Evolutionary conservation across 2,888 invertebrate genomes (phyloP).

Genomic region (Drosophila flavopinicola): DNA sequence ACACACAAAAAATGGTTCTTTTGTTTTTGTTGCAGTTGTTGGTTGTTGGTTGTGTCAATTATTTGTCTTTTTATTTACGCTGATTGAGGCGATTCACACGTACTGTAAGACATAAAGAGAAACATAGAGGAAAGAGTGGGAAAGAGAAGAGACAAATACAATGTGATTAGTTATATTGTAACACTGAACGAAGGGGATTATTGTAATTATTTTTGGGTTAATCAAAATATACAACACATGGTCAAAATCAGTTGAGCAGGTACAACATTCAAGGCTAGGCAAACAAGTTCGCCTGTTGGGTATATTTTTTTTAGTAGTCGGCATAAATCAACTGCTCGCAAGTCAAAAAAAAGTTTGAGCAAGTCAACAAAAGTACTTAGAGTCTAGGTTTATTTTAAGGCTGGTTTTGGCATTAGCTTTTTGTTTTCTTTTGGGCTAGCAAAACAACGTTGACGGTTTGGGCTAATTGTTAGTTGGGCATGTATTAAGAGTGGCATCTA

Average conservation of each 20-base stretch:
- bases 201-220: slow-evolving; percentile 38
- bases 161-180: slow-evolving; percentile 66
- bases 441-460: slow-evolving; percentile 9
- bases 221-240: slow-evolving; percentile 48
- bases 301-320: slow-evolving; percentile 41
- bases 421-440: slow-evolving; percentile 9
- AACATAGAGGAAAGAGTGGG: slow-evolving; percentile 41
- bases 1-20: slow-evolving; percentile 52
- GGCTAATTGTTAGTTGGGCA: slow-evolving; percentile 23
- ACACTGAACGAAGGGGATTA: slow-evolving; percentile 27
- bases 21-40: slow-evolving; percentile 51
- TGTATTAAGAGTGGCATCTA: slow-evolving; percentile 13
- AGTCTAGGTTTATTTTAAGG: slow-evolving; percentile 17
- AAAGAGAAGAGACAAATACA: slow-evolving; percentile 66
- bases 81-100: slow-evolving; percentile 95
- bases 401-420: slow-evolving; percentile 29
- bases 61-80: slow-evolving; percentile 84
- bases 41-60: slow-evolving; percentile 53
- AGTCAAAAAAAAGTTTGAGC: slow-evolving; percentile 41
- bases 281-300: slow-evolving; percentile 11
- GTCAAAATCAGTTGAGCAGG: slow-evolving; percentile 41
- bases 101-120: slow-evolving; percentile 88
- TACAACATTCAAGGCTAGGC: slow-evolving; percentile 64
- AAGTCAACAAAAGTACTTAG: slow-evolving; percentile 34
- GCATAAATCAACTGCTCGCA: slow-evolving; percentile 31